Base-by-base conservation (phyloP, 1,140 invertebrate species). In the Trinorchestia longiramus region DNA sequence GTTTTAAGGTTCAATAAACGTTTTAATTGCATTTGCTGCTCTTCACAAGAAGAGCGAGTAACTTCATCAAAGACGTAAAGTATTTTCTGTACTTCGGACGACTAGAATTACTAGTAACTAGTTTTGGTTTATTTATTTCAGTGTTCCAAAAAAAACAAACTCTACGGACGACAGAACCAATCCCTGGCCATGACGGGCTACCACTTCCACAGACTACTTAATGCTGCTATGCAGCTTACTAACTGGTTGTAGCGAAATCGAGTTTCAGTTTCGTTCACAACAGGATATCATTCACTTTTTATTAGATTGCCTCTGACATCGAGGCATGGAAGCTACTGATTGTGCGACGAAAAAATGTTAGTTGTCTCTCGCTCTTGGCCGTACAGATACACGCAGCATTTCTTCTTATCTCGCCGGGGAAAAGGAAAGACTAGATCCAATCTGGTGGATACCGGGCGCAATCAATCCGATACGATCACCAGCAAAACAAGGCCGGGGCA, bases 371-470 rank as follows among this genome's bases (percentile, higher is more conserved):
- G 28, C 62, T 77, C 15, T 77, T 28, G 62, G 28, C 62, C 15
- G 36, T 28, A 77, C 15, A 77, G 36, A 77, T 77, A 77, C 62
- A 36, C 62, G 11, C 62, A 15, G 28, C 62, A 28, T 77, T 77
- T 77, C 62, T 77, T 77, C 62, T 36, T 1, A 77, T 77, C 62
- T 36, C 62, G 28, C 62, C 28, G 28, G 62, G 62, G 62, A 77
- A 36, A 77, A 77, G 62, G 62, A 77, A 77, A 77, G 62, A 77
- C 62, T 77, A 77, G 62, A 77, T 77, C 62, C 62, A 77, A 77
- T 77, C 62, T 77, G 62, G 62, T 23, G 62, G 62, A 77, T 77
- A 77, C 62, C 11, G 62, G 36, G 62, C 8, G 62, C 62, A 77
- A 77, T 77, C 62, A 77, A 77, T 77, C 62, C 62, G 62, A 28